phyloP scores from a whole-genome alignment of 2,888 invertebrate species.

The Stenodema calcarata region DNA sequence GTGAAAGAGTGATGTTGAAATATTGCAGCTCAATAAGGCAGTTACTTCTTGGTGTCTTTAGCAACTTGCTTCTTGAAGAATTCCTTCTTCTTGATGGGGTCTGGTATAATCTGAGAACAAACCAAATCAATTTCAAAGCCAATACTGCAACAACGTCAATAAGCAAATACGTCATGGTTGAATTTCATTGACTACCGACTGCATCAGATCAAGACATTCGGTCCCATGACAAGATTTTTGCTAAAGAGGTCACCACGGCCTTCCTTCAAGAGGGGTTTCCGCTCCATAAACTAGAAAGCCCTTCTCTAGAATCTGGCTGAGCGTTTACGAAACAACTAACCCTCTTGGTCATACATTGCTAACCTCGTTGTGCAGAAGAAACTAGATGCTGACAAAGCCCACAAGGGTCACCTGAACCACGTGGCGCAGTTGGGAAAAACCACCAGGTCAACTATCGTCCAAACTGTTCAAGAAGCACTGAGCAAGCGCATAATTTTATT shows the following conservation, averaged over 20 bases:
- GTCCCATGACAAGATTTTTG: neutral
- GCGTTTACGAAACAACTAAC: neutral
- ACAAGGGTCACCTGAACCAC: neutral
- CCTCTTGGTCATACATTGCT: neutral
- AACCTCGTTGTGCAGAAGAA: neutral
- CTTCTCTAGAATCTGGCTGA: neutral
- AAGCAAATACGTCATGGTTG: too few species aligned
- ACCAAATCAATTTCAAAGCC: neutral
- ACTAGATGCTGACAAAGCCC: neutral
- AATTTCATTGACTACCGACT: too few species aligned
- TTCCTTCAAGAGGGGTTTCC: neutral
- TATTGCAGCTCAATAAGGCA: neutral
- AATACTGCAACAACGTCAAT: neutral
- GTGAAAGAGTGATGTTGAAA: neutral
- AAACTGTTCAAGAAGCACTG: conserved; percentile 4
- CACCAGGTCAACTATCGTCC: neutral
- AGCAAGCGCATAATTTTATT: neutral
- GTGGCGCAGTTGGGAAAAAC: conserved; percentile 13
- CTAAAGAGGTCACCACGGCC: neutral
- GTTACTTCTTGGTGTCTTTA: neutral
- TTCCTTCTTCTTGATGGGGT: conserved; percentile 79
- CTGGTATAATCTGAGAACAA: conserved; percentile 76
- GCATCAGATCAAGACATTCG: neutral
- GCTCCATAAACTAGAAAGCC: neutral
- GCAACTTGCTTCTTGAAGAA: conserved; percentile 73